Evolutionary conservation across 2,113 vertebrate species (phyloP).

Genomic region (Eulemur macaco): DNA sequence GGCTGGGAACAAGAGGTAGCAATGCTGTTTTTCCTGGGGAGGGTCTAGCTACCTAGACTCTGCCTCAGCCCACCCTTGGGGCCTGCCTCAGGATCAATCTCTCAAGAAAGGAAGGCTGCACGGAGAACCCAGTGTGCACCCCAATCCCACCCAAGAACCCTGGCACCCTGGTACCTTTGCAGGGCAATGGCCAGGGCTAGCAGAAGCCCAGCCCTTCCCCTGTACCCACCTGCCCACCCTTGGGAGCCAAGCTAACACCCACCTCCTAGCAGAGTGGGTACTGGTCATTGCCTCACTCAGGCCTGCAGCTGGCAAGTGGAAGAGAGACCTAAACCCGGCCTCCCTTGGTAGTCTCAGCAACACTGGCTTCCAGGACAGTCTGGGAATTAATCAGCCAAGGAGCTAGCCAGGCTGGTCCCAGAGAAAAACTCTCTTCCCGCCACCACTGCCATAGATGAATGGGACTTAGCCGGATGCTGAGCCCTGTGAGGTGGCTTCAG

Average conservation of each 20-base stretch:
- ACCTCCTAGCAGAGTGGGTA: background rate
- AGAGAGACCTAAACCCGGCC: background rate
- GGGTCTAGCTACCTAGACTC: background rate
- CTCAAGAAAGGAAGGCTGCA: background rate
- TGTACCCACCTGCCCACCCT: background rate
- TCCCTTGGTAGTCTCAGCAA: background rate
- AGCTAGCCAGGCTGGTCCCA: background rate
- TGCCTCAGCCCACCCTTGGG: background rate
- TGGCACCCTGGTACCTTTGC: background rate
- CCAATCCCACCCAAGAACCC: background rate
- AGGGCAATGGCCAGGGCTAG: background rate
- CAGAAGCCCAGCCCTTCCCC: background rate
- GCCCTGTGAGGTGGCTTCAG: background rate
- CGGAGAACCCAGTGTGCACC: background rate
- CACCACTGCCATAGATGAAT: background rate
- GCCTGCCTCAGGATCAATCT: background rate
- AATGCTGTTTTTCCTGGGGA: background rate
- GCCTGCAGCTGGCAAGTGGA: background rate
- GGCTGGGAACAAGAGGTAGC: background rate
- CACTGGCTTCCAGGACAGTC: background rate
- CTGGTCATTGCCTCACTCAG: background rate
- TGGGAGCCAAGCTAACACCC: background rate
- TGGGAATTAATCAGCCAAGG: slow-evolving; percentile 38
- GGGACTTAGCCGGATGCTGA: background rate
- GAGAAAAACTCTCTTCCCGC: background rate